Evolutionary conservation across 2,888 invertebrate species (phyloP).

Genomic region (Diarsia rubi): DNA sequence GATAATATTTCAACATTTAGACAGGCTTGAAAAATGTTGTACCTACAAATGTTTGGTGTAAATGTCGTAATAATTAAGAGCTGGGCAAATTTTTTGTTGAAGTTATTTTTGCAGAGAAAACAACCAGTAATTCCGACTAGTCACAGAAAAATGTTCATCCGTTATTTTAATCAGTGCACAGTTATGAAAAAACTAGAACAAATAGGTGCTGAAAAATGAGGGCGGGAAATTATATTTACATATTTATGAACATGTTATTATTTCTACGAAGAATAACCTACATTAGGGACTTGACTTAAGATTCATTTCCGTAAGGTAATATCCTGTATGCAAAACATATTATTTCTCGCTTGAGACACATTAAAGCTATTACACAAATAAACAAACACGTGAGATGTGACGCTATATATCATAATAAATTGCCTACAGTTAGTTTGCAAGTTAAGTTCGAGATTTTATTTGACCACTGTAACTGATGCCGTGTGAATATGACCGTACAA

Average conservation of each 20-base stretch:
- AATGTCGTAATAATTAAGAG: slow-evolving; percentile 14
- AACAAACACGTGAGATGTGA: background rate
- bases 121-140: background rate
- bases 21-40: slow-evolving; percentile 9
- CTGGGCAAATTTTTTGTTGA: slow-evolving; percentile 3
- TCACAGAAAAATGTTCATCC: slow-evolving; percentile 28
- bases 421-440: background rate
- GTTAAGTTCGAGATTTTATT: background rate
- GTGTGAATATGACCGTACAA: too few relatives aligned
- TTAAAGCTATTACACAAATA: slow-evolving; percentile 14
- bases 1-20: slow-evolving; percentile 5
- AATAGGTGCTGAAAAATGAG: slow-evolving; percentile 37
- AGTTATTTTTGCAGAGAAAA: slow-evolving; percentile 24
- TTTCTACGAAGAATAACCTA: slow-evolving; percentile 12
- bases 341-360: slow-evolving; percentile 7
- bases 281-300: background rate
- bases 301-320: slow-evolving; percentile 24
- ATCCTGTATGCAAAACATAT: slow-evolving; percentile 13
- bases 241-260: slow-evolving; percentile 53
- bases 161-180: slow-evolving; percentile 46
- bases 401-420: background rate
- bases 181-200: slow-evolving; percentile 26
- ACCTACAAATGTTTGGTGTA: background rate
- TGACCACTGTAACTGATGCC: background rate
- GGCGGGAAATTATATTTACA: slow-evolving; percentile 35